Conservation (phyloP, 2,888 invertebrate species). For the Scaptodrosophila latifasciaeformis region DNA sequence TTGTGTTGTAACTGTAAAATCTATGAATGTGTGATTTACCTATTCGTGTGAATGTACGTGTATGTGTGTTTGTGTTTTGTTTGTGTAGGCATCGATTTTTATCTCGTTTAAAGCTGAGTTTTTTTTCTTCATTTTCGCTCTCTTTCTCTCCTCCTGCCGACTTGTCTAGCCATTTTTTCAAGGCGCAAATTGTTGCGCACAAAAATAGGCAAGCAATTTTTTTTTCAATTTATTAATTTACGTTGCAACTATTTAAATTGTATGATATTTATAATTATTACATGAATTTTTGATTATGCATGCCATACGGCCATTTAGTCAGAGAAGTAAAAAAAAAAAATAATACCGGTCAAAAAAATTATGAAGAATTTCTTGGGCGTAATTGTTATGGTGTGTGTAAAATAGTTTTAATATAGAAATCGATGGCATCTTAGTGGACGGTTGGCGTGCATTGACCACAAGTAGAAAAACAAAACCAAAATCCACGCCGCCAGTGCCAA, state of each 20-base stretch:
- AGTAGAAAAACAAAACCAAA: conserved; percentile 9
- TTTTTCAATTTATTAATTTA: no score
- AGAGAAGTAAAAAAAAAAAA: no score
- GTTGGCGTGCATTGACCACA: conserved; percentile 71
- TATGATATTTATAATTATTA: no score
- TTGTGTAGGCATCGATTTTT: conserved; percentile 49
- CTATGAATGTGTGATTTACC: no score
- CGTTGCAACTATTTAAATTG: no score
- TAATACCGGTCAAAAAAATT: no score
- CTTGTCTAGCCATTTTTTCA: no score
- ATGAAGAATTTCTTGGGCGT: no score
- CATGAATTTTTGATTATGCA: no score
- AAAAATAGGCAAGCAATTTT: background rate
- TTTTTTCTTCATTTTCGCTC: background rate
- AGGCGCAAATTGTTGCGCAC: background rate
- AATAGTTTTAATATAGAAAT: conserved; percentile 41
- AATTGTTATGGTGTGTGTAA: conserved; percentile 6
- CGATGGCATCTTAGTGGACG: conserved; percentile 48
- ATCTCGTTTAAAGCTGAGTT: conserved; percentile 59
- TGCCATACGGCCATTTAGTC: no score
- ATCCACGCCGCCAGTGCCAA: conserved; percentile 31
- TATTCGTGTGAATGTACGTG: no score
- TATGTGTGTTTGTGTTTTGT: conserved; percentile 26
- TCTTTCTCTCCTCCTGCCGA: background rate
- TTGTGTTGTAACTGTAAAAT: no score